These are phyloP conservation scores for Andrena bicolor DNA, from an alignment of 2,888 invertebrate species.

Conservation along the genomic window DNA sequence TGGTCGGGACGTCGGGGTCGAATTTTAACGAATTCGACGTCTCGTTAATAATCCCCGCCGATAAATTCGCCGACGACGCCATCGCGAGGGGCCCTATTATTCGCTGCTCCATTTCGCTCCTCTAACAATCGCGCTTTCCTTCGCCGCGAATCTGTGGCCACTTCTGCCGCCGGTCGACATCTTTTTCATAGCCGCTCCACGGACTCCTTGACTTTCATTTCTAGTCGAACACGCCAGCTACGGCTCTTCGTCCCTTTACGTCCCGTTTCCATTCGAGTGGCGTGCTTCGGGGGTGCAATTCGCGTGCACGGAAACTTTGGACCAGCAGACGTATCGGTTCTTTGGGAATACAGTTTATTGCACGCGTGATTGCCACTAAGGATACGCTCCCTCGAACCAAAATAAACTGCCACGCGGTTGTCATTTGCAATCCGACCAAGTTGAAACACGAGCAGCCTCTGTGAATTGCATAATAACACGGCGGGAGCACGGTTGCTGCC, in stretches of 20 bases:
- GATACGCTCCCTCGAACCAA: neutral
- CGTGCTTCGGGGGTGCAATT: constrained; percentile 19
- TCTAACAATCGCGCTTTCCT: constrained; percentile 11
- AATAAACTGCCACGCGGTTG: constrained; percentile 16
- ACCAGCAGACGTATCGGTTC: too few species aligned
- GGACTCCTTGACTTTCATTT: constrained; percentile 34
- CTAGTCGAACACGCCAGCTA: constrained; percentile 39
- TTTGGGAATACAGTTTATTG: constrained; percentile 7
- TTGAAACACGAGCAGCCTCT: constrained; percentile 14
- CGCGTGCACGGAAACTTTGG: neutral
- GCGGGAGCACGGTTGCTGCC: neutral
- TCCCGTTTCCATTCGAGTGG: constrained; percentile 18
- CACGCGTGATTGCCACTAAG: constrained; percentile 16
- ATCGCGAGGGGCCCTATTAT: constrained; percentile 44
- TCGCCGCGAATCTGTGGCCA: neutral
- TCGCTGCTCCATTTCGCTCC: neutral
- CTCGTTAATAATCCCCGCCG: constrained; percentile 75
- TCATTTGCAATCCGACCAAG: constrained; percentile 24
- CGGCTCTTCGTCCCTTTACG: constrained; percentile 27
- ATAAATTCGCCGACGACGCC: constrained; percentile 68
- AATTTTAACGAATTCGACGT: constrained; percentile 76
- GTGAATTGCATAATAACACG: constrained; percentile 49
- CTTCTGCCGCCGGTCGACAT: too few species aligned
- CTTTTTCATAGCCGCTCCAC: constrained; percentile 1
- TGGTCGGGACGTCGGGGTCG: constrained; percentile 43